Evolutionary conservation across 2,888 invertebrate genomes (phyloP).

Genomic region (Heliconius charithonia): DNA sequence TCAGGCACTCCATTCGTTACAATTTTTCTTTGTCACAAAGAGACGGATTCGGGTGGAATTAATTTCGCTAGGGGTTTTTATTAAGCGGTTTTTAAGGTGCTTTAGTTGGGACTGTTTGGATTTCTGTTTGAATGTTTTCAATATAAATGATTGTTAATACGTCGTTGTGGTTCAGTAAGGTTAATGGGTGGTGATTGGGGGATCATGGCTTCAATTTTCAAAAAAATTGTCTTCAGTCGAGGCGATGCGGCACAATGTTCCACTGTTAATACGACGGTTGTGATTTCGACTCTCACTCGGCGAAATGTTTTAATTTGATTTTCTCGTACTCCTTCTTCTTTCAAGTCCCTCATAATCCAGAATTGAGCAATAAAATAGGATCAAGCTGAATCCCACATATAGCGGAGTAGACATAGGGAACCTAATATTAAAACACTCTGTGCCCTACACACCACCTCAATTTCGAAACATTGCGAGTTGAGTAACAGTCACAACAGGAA

Average conservation of each 20-base stretch:
- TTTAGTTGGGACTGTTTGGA: slow-evolving; percentile 53
- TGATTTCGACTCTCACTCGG: no score
- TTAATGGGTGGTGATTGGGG: background rate
- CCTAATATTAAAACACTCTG: background rate
- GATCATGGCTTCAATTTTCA: background rate
- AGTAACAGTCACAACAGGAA: no score
- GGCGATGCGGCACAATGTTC: background rate
- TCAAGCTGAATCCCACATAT: background rate
- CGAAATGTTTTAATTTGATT: no score
- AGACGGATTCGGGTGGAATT: slow-evolving; percentile 76
- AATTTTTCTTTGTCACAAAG: slow-evolving; percentile 81
- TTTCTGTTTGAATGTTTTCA: slow-evolving; percentile 40
- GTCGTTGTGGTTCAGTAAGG: background rate
- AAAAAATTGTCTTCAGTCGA: background rate
- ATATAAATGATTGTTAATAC: slow-evolving; percentile 27
- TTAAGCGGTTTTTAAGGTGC: slow-evolving; percentile 61
- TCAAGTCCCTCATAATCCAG: no score
- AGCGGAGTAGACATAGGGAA: background rate
- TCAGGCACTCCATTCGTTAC: slow-evolving; percentile 74
- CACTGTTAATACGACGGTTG: no score
- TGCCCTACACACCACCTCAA: no score
- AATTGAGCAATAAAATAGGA: background rate
- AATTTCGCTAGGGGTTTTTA: slow-evolving; percentile 74
- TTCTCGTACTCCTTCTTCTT: no score
- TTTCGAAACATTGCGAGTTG: background rate